Percentiles rank a stretch among this genome's conserved stretches.
These are phyloP conservation scores for Eleutherodactylus coqui DNA, from an alignment of 2,797 vertebrate genomes.

Conservation along the genomic window DNA sequence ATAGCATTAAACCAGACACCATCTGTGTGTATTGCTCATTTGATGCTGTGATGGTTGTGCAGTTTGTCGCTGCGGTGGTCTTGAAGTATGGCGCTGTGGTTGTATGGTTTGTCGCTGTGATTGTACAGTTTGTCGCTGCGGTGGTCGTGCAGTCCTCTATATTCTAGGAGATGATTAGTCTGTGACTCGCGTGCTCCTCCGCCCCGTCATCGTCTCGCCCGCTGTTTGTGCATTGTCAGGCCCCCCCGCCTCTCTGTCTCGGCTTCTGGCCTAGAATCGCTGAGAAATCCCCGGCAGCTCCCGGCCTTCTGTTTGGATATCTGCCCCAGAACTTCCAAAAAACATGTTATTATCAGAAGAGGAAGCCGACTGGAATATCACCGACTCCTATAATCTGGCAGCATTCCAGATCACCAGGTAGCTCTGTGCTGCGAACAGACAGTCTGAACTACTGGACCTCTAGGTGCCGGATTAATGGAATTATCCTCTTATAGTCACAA, in stretches of 20 bases:
- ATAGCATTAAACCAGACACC: no score
- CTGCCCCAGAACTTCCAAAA: background rate
- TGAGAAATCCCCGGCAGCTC: constrained; percentile 14
- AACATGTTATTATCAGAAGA: background rate
- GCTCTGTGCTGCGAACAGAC: no score
- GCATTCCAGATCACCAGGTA: no score
- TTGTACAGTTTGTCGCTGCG: background rate
- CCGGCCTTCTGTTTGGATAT: constrained; percentile 19
- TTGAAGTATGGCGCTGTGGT: no score
- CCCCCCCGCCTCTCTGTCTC: background rate
- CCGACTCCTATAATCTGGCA: no score
- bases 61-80: no score
- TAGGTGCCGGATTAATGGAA: no score
- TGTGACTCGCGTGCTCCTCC: background rate
- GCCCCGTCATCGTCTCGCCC: background rate
- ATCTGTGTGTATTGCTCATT: no score
- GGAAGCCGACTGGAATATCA: background rate
- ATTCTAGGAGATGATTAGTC: background rate
- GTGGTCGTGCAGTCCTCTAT: background rate
- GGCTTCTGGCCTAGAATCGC: constrained; percentile 12
- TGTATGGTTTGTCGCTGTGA: no score
- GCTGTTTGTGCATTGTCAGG: background rate
- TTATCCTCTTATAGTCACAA: no score
- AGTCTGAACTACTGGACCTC: no score
- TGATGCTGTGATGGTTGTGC: no score